These are phyloP conservation scores for Tupiocoris notatus DNA, from an alignment of 2,888 invertebrate genomes.

Conservation along the genomic window DNA sequence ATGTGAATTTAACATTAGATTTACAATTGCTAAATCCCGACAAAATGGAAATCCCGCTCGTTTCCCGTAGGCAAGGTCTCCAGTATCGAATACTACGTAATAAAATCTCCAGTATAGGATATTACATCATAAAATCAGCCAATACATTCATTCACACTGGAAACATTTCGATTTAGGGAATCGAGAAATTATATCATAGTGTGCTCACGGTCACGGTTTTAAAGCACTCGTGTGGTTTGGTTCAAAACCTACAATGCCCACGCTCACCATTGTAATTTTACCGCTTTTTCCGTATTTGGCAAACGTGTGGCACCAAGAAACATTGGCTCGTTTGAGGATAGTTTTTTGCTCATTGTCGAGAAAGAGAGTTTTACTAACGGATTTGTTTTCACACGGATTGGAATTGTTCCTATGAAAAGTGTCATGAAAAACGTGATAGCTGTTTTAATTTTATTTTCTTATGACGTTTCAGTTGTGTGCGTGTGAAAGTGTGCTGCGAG, in stretches of 20 bases:
- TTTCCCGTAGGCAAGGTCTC: no score
- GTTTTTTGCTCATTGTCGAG: background rate
- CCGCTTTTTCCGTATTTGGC: background rate
- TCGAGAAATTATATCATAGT: no score
- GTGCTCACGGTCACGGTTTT: background rate
- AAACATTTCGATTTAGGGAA: no score
- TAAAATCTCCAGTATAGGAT: no score
- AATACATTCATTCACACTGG: no score
- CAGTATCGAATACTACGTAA: no score
- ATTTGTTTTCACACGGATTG: background rate
- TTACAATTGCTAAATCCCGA: no score
- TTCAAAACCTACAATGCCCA: background rate
- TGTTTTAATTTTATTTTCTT: conserved; percentile 13
- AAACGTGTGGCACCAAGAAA: conserved; percentile 51
- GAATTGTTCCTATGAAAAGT: background rate
- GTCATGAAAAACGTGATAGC: conserved; percentile 9
- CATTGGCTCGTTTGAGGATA: conserved; percentile 49
- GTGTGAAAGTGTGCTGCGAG: conserved; percentile 42
- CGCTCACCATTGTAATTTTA: background rate
- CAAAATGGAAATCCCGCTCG: no score
- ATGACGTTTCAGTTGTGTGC: conserved; percentile 36
- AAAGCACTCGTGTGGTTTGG: background rate
- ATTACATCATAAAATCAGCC: no score
- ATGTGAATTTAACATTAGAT: no score
- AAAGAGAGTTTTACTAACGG: conserved; percentile 8